Evolutionary conservation across 2,888 invertebrate species (phyloP), one percentile per base, ranked within the genome.

Genomic region (Aspidiotus destructor): DNA sequence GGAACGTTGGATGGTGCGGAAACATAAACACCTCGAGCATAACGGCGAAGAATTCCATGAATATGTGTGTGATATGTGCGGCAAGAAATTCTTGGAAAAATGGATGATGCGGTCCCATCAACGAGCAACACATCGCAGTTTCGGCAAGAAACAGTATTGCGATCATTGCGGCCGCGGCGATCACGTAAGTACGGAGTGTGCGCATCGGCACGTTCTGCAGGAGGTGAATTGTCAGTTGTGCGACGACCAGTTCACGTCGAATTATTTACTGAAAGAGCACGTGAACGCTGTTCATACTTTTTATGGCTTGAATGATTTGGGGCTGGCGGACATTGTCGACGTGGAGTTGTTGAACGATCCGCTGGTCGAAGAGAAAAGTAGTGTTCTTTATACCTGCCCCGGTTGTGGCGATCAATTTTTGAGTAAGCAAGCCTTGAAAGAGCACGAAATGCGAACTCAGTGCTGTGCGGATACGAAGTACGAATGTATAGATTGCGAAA

Each of bases 1-100:
- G 60, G 67, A 67, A 48, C 58, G 67, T 9, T 67, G 58, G 58
- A 67, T 67, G 67, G 67, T 67, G 41, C 44, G 60, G 0, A 17
- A 17, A 60, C 67, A 67, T 52, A 67, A 67, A 16, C 44, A 58
- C 2, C 7, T 41, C 42, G 60, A 58, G 15, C 67, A 67, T 41
- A 67, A 67, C 13, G 67, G 67, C 60, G 67, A 67, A 58, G 67
- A 58, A 16, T 67, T 58, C 41, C 42, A 48, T 9, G 60, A 67
- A 44, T 60, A 67, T 52, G 42, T 55, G 44, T 67, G 67, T 48
- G 58, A 58, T 28, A 48, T 67, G 6, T 67, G 67, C 58, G 67
- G 58, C 28, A 41, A 48, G 8, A 67, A 58, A 15, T 67, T 67
- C 48, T 28, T 40, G 48, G 67, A 67, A 15, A 42, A 67, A 52